phyloP scores from a whole-genome alignment of 2,888 invertebrate genomes.

The Paralinhomoeus sp. region DNA sequence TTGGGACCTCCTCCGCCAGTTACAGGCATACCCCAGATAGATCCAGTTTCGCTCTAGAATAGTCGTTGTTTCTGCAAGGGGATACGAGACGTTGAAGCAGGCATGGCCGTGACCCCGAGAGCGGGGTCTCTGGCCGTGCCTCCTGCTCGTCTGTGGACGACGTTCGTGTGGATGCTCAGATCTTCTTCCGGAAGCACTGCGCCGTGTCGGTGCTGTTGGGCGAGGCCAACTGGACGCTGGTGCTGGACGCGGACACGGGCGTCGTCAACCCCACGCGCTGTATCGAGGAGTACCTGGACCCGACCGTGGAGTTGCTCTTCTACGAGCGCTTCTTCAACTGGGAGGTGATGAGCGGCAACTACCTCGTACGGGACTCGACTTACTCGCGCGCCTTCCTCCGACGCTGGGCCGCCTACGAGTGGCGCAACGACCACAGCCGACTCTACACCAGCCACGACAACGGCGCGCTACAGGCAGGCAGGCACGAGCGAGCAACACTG shows the following conservation, averaged over 20 bases:
- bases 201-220: slow-evolving; percentile 19
- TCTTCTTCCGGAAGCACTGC: slow-evolving; percentile 22
- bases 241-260: slow-evolving; percentile 22
- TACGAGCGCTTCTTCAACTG: slow-evolving; percentile 24
- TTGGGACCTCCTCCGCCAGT: too few species aligned
- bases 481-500: too few species aligned
- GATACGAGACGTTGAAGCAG: too few species aligned
- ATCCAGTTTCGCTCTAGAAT: too few species aligned
- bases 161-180: slow-evolving; percentile 7
- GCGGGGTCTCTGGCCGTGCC: too few species aligned
- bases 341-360: slow-evolving; percentile 23
- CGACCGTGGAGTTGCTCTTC: slow-evolving; percentile 18
- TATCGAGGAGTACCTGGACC: slow-evolving; percentile 20
- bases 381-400: slow-evolving; percentile 10
- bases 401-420: slow-evolving; percentile 14
- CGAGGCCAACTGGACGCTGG: slow-evolving; percentile 21
- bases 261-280: slow-evolving; percentile 15
- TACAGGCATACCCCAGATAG: too few species aligned
- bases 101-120: slow-evolving; percentile 7
- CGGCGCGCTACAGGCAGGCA: slow-evolving; percentile 11
- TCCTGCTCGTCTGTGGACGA: too few species aligned
- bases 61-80: too few species aligned
- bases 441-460: slow-evolving; percentile 20
- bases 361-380: slow-evolving; percentile 14
- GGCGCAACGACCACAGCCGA: slow-evolving; percentile 11